phyloP scores from a whole-genome alignment of 2,888 invertebrate species.

The Apamea sordens region DNA sequence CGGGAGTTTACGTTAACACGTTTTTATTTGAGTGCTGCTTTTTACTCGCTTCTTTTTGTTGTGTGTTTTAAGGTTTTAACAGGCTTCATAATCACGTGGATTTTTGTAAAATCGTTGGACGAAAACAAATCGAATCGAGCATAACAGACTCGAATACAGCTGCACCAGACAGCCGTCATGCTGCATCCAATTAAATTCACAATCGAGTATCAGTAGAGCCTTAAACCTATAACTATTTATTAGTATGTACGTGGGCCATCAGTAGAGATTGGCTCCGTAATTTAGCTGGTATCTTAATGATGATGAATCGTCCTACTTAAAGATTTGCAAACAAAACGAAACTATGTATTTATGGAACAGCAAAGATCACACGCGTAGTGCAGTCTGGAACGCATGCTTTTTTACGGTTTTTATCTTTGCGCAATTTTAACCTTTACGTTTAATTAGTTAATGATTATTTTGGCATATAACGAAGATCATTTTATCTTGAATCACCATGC shows the following conservation, averaged over 20 bases:
- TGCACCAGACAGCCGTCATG: not conserved
- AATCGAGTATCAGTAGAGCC: not conserved
- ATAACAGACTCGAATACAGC: not conserved
- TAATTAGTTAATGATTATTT: conserved; percentile 34
- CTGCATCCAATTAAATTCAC: not conserved
- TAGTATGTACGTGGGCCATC: not conserved
- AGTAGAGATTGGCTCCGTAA: not conserved
- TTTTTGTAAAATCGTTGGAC: not conserved
- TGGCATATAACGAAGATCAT: conserved; percentile 28
- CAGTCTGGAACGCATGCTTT: conserved; percentile 33
- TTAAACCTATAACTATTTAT: not conserved
- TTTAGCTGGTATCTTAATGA: not conserved
- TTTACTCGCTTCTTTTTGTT: conserved; percentile 19
- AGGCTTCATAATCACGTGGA: not conserved
- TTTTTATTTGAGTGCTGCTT: conserved; percentile 17
- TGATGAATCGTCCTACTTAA: conserved; percentile 21
- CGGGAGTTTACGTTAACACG: not conserved
- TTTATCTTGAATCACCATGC: conserved; percentile 14
- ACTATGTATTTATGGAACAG: conserved; percentile 29
- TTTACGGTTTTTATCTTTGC: conserved; percentile 11
- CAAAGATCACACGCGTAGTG: conserved; percentile 39
- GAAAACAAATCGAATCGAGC: not conserved
- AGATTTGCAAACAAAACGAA: conserved; percentile 41
- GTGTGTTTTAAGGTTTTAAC: conserved; percentile 2
- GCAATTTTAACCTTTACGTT: conserved; percentile 45